Percentiles rank a stretch among this genome's conserved stretches.
Conservation (phyloP, 2,888 invertebrate genomes). For the Epirrhoe tristata region DNA sequence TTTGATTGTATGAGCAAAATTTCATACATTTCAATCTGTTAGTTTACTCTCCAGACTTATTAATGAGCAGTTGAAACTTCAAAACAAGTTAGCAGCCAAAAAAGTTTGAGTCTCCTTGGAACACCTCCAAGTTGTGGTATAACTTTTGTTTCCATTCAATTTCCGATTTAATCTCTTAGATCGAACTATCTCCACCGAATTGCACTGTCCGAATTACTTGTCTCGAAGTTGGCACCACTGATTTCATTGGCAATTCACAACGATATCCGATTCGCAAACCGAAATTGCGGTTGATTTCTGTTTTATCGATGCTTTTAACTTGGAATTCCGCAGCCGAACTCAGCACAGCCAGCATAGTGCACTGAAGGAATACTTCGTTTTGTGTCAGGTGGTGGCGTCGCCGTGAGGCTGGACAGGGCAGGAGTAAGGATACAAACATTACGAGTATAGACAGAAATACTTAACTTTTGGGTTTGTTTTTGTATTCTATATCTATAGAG, state of each 20-base stretch:
- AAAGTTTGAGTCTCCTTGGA: slow-evolving; percentile 36
- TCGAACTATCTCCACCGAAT: slow-evolving; percentile 38
- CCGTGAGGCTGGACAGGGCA: slow-evolving; percentile 20
- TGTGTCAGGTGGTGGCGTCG: slow-evolving; percentile 31
- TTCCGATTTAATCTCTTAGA: slow-evolving; percentile 44
- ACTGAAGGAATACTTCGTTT: slow-evolving; percentile 54
- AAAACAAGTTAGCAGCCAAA: slow-evolving; percentile 31
- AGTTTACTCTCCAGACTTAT: slow-evolving; percentile 16
- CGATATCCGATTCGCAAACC: slow-evolving; percentile 42
- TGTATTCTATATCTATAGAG: too few relatives aligned
- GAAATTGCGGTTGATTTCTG: slow-evolving; percentile 54
- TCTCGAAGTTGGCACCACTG: slow-evolving; percentile 48
- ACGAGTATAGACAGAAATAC: background rate
- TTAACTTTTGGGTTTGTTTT: too few relatives aligned
- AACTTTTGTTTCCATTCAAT: slow-evolving; percentile 41
- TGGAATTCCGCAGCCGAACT: slow-evolving; percentile 47
- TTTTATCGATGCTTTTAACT: slow-evolving; percentile 53
- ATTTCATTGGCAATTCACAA: slow-evolving; percentile 49
- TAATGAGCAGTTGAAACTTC: slow-evolving; percentile 22
- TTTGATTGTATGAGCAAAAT: slow-evolving; percentile 17
- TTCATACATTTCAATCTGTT: background rate
- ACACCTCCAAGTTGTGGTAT: slow-evolving; percentile 40
- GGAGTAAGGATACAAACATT: slow-evolving; percentile 30
- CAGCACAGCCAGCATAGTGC: slow-evolving; percentile 55
- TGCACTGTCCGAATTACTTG: slow-evolving; percentile 44